These are phyloP conservation scores for Hydrolagus colliei DNA, from an alignment of 2,797 vertebrate genomes.

Conservation along the genomic window DNA sequence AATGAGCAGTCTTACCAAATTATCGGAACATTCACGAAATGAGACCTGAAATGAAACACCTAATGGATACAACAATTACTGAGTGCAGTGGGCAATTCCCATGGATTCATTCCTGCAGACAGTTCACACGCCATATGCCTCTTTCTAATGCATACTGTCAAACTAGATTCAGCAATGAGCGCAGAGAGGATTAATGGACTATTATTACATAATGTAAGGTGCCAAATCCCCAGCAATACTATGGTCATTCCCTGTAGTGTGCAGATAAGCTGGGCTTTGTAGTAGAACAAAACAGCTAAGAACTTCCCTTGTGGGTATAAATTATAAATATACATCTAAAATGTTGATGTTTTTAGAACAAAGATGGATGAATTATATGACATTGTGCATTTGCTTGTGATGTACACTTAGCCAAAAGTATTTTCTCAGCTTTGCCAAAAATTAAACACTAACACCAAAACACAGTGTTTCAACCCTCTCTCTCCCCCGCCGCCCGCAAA, in stretches of 20 bases:
- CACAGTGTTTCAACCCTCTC: background rate
- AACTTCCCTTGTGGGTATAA: constrained; percentile 26
- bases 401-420: background rate
- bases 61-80: background rate
- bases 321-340: constrained; percentile 19
- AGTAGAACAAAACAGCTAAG: constrained; percentile 16
- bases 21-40: background rate
- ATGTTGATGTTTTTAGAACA: constrained; percentile 7
- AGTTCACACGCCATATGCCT: constrained; percentile 31
- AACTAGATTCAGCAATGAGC: constrained; percentile 31
- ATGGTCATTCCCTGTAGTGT: constrained; percentile 23
- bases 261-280: constrained; percentile 29
- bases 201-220: constrained; percentile 19
- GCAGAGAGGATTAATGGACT: constrained; percentile 30
- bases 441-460: background rate
- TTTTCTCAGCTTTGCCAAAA: background rate
- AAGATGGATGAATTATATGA: background rate
- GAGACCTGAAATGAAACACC: constrained; percentile 12
- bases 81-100: constrained; percentile 4
- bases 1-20: constrained; percentile 1
- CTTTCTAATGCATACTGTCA: constrained; percentile 27
- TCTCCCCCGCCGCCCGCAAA: too few species aligned
- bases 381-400: background rate
- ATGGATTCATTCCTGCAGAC: constrained; percentile 26
- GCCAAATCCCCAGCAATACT: constrained; percentile 19